Evolutionary conservation across 2,797 vertebrate genomes (phyloP), one percentile per base, ranked within the genome.

Genomic region (Sciaenops ocellatus): DNA sequence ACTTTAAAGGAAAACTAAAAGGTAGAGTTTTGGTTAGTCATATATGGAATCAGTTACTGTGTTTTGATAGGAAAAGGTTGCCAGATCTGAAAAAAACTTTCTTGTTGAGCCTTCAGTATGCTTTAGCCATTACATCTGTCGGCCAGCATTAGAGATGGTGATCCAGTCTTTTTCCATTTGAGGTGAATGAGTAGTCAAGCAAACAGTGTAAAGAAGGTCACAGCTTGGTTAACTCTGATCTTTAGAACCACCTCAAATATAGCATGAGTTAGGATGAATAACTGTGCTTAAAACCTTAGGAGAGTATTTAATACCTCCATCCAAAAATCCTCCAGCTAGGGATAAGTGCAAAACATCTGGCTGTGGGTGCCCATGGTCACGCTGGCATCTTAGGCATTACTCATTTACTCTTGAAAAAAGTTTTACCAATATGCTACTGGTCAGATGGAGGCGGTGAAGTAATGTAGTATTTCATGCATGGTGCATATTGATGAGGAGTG

Each of bases 401-500:
- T 42, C 34, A 30, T 41, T 15, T 44, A 24, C 12, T 13, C 2
- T 26, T 56, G 22, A 50, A 50, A 52, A 24, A 30, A 15, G 50
- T 62, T 73, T 50, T 34, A 9, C 3, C 47, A 52, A 10, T 42
- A 62, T 57, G 51, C 50, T 48, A 11, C 28, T 54, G 18, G 30
- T 46, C 16, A 28, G 48, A 48, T 55, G n/a, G 34, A 67, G 69
- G 16, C 41, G 41, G 41, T 18, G 54, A 60, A 46, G 59, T 28
- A 15, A 18, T 44, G 38, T 30, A 59, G 22, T 7, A 60, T 26
- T 8, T 26, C n/a, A 60, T 60, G 38, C 42, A 52, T 68, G 55
- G 26, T 48, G 48, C 54, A 73, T 68, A 30, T 56, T 73, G 24
- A 79, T 68, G 48, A 65, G 54, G 52, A 65, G n/a, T 50, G 12